Evolutionary conservation across 2,797 vertebrate species (phyloP), one percentile per base, ranked within the genome.

Genomic region (Calcarius lapponicus): DNA sequence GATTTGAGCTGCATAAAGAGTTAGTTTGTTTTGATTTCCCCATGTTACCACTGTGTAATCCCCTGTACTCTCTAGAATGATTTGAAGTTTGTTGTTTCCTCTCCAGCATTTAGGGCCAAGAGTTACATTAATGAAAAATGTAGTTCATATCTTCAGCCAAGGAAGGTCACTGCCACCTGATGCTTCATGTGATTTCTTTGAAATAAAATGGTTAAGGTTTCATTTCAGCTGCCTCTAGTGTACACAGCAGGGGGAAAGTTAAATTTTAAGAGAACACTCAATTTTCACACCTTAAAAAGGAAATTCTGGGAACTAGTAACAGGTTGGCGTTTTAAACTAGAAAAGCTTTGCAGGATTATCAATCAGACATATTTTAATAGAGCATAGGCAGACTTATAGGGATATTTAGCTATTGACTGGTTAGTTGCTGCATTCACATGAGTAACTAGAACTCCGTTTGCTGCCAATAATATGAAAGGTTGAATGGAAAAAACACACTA

Each of bases 1-100:
- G 43, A 90, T 81, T 96, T 79, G 86, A 88, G 62, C 65, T 62
- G 62, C 17, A 80, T 72, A 79, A 93, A 92, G 92, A 53, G 31
- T 82, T 48, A 9, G 34, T 74, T 83, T 83, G 54, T 14, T 80
- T 80, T 82, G 28, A 5, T 90, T 92, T 95, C 87, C 73, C 78
- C 56, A 3, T 28, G 24, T 85, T 71, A 61, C 43, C n/a, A 32
- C 29, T 69, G 70, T 42, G 61, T 75, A 95, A 87, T 80, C 32
- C 40, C 15, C 20, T 62, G 13, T 43, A 72, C 20, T 62, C 70
- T 62, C 76, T 71, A 86, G 83, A 72, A 84, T 56, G 7, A 86
- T 71, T 75, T 88, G 70, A 80, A 65, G 38, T 69, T 56, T 72
- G 20, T 54, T 90, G 47, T 72, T 88, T 88, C n/a, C 47, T 74